Evolutionary conservation across 2,113 vertebrate genomes (phyloP).

Genomic region (Apodemus speciosus): DNA sequence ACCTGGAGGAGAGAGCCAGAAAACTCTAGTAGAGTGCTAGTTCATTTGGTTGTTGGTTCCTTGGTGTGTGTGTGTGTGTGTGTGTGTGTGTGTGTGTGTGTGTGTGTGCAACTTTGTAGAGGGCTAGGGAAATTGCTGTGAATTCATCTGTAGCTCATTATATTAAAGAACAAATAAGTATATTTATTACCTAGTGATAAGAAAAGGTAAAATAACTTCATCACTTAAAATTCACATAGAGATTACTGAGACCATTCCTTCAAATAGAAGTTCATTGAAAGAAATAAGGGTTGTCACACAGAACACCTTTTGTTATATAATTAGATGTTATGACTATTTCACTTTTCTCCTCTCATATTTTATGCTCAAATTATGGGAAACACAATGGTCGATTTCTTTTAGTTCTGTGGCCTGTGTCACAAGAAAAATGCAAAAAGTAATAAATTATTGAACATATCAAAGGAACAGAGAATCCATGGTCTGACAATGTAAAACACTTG

Average conservation of each 20-base stretch:
- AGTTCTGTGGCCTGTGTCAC: conserved; percentile 8
- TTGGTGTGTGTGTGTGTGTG: neutral
- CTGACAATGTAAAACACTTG: conserved; percentile 63
- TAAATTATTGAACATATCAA: conserved; percentile 58
- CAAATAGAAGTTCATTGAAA: conserved; percentile 20
- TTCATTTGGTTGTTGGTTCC: neutral
- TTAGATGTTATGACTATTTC: conserved; percentile 11
- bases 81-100: neutral
- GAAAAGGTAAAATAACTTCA: conserved; percentile 16
- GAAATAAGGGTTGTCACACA: conserved; percentile 16
- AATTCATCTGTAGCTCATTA: conserved; percentile 36
- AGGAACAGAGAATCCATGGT: conserved; percentile 54
- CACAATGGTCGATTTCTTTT: conserved; percentile 37
- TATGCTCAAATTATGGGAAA: conserved; percentile 37
- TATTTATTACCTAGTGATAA: conserved; percentile 26
- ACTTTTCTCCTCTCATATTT: conserved; percentile 4
- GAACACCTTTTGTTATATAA: neutral
- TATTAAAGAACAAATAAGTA: conserved; percentile 30
- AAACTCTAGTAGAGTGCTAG: neutral
- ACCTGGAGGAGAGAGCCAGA: neutral
- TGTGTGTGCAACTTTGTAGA: neutral
- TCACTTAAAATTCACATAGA: conserved; percentile 34
- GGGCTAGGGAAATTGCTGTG: neutral
- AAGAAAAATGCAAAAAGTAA: conserved; percentile 65
- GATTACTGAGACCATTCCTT: conserved; percentile 42